A percentile compares a stretch with the other conserved stretches of the same genome.
Evolutionary conservation across 2,797 vertebrate species (phyloP).

Genomic region (Remorina albescens): DNA sequence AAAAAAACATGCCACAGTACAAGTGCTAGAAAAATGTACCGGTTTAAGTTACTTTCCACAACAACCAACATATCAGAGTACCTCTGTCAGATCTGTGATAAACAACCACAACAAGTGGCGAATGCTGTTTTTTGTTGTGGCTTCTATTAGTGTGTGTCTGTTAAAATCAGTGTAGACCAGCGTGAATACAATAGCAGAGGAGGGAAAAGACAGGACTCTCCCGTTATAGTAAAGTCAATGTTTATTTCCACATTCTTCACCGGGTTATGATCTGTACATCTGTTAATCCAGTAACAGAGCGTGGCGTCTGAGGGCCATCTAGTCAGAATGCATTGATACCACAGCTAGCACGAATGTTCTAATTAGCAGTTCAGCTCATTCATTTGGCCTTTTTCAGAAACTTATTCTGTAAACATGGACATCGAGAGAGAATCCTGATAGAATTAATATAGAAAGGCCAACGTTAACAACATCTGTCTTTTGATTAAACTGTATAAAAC

Average conservation of each 20-base stretch:
- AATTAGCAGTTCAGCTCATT: conserved; percentile 68
- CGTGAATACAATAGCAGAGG: conserved; percentile 1
- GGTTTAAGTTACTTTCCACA: too few relatives aligned
- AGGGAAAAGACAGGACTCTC: conserved; percentile 20
- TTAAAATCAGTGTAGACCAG: too few relatives aligned
- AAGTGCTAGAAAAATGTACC: too few relatives aligned
- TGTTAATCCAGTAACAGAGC: conserved; percentile 79
- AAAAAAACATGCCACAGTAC: too few relatives aligned
- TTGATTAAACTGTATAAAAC: conserved; percentile 70
- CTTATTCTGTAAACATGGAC: conserved; percentile 85
- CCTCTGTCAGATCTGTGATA: too few relatives aligned
- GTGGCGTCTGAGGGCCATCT: conserved; percentile 65
- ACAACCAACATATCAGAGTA: too few relatives aligned
- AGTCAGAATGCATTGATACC: conserved; percentile 63
- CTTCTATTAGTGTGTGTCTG: too few relatives aligned
- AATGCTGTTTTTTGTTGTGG: too few relatives aligned
- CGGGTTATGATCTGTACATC: conserved; percentile 78
- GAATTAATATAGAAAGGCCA: conserved; percentile 78
- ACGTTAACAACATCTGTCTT: conserved; percentile 54
- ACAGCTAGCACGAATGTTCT: conserved; percentile 64
- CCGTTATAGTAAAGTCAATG: conserved; percentile 72
- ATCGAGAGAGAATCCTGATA: conserved; percentile 78
- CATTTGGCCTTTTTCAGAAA: conserved; percentile 80
- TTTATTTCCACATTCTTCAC: conserved; percentile 87
- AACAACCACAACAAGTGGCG: too few relatives aligned